Base-by-base conservation (phyloP, 2,888 invertebrate genomes). In the Mimas tiliae region DNA sequence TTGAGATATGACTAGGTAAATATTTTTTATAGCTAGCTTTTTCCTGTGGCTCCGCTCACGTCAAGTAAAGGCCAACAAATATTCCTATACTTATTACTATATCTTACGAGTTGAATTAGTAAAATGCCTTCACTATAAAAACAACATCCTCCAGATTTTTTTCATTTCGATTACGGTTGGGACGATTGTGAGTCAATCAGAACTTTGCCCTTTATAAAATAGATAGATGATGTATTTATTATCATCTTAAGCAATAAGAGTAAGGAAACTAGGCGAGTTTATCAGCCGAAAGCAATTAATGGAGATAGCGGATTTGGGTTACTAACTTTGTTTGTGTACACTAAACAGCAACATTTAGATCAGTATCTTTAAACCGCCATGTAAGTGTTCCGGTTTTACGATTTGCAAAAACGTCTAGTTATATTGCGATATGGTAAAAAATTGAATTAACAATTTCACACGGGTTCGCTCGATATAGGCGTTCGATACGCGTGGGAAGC, bases 401-500 rank as follows among this genome's bases (percentile, higher is more conserved):
- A 42, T 42, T 11, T 58, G 63, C 65, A 64, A 67, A 72, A 65
- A 69, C 48, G 0, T 33, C 47, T n/a, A 21, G 27, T 3, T 27
- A 48, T 16, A 16, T 16, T 19, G 50, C 8, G 19, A 7, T 8
- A 19, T 19, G 52, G 19, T 19, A 58, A 58, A 58, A 58, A 58
- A 38, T 19, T 38, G 19, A 58, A 58, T 58, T 58, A 58, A 58
- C 38, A 38, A 58, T 58, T 58, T 74, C 76, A 72, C 73, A 74
- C 72, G 70, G 38, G 58, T 58, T 19, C 58, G 58, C 58, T 58
- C 58, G 58, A 42, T 58, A 42, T 42, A 58, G 38, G 11, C 58
- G 58, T 38, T 70, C 65, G 66, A 72, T 74, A 74, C 70, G 70
- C 74, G 76, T 78, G 80, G 74, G 80, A 80, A 74, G 48, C 42